Percentiles rank a stretch among this genome's conserved stretches.
Conservation (phyloP, 2,888 invertebrate genomes). For the Cactoblastis cactorum region DNA sequence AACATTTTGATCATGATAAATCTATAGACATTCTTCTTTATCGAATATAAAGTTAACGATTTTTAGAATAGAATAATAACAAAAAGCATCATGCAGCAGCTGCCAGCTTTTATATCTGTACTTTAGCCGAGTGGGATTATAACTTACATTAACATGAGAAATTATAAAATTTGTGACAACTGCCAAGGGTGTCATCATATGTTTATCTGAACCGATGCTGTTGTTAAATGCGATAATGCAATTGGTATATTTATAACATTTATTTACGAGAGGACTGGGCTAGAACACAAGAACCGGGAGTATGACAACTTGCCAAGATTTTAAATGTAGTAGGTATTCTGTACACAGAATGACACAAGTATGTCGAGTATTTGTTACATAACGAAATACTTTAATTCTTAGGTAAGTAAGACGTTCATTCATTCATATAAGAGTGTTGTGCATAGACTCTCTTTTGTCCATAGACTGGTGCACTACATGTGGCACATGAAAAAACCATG, state of each 20-base stretch:
- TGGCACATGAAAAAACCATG: neutral
- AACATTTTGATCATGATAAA: too few relatives aligned
- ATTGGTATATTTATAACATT: slow-evolving; percentile 30
- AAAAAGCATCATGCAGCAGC: neutral
- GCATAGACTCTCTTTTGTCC: neutral
- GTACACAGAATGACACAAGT: slow-evolving; percentile 23
- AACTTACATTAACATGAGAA: neutral
- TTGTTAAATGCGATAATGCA: slow-evolving; percentile 14
- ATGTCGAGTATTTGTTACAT: slow-evolving; percentile 28
- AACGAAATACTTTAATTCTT: slow-evolving; percentile 16
- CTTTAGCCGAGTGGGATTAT: neutral
- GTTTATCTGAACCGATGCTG: slow-evolving; percentile 3
- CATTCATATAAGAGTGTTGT: neutral
- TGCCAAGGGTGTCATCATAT: slow-evolving; percentile 1
- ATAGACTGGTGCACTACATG: neutral
- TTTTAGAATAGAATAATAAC: neutral
- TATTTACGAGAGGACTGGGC: slow-evolving; percentile 8
- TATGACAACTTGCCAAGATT: slow-evolving; percentile 40
- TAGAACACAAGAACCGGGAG: slow-evolving; percentile 29
- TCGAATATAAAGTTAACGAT: too few relatives aligned
- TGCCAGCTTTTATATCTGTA: neutral
- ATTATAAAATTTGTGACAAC: neutral
- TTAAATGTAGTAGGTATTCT: slow-evolving; percentile 31
- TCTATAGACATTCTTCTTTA: too few relatives aligned
- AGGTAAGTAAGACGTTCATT: slow-evolving; percentile 4